Evolutionary conservation across 1,140 invertebrate genomes (phyloP).

Genomic region (Zaprionus taronus): DNA sequence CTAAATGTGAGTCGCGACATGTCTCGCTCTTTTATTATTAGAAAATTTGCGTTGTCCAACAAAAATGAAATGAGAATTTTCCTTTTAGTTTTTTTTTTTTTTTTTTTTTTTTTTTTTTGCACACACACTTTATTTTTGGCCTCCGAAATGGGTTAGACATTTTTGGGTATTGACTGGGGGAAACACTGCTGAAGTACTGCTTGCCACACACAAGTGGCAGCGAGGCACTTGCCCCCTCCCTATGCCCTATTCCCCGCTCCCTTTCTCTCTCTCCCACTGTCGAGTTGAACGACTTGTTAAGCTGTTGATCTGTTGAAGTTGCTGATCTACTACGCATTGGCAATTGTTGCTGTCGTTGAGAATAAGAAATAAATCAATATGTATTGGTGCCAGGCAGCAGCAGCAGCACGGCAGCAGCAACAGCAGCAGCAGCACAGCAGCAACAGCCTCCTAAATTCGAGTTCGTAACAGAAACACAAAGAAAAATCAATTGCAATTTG

Average conservation of each 20-base stretch:
- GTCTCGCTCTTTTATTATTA: slow-evolving; percentile 69
- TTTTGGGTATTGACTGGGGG: slow-evolving; percentile 22
- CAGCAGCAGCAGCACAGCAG: too few species aligned
- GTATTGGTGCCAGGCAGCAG: slow-evolving; percentile 59
- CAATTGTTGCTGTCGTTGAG: slow-evolving; percentile 53
- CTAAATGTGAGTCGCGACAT: slow-evolving; percentile 46
- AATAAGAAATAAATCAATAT: slow-evolving; percentile 37
- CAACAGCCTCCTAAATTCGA: slow-evolving; percentile 43
- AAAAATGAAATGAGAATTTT: slow-evolving; percentile 12
- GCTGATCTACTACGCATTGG: slow-evolving; percentile 42
- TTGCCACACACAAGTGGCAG: not conserved
- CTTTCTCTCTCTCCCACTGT: not conserved
- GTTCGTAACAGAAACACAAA: slow-evolving; percentile 57
- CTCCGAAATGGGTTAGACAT: slow-evolving; percentile 40
- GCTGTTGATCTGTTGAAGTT: slow-evolving; percentile 33
- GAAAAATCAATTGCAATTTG: slow-evolving; percentile 70
- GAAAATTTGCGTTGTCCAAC: slow-evolving; percentile 59
- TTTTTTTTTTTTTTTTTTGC: slow-evolving; percentile 3
- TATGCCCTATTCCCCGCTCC: not conserved
- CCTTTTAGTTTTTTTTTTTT: not conserved
- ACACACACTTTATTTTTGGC: slow-evolving; percentile 42
- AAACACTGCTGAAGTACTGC: too few species aligned
- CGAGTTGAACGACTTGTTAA: slow-evolving; percentile 67
- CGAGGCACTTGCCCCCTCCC: not conserved
- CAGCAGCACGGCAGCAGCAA: too few species aligned